A percentile compares a stretch with the other conserved stretches of the same genome.
These are phyloP conservation scores for Apotomis capreana DNA, from an alignment of 2,888 invertebrate species.

Conservation along the genomic window DNA sequence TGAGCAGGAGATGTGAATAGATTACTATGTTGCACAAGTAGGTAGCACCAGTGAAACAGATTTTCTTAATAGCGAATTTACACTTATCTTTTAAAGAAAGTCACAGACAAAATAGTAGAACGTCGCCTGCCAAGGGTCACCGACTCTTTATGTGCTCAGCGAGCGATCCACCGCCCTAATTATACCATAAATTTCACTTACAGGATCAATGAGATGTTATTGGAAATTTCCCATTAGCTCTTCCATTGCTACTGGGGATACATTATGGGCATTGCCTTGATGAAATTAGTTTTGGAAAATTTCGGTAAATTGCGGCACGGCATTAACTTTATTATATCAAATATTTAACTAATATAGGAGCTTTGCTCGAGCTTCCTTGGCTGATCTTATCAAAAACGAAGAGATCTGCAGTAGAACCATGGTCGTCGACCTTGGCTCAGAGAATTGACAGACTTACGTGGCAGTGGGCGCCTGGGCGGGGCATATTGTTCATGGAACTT, in stretches of 20 bases:
- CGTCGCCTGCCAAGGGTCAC: constrained; percentile 57
- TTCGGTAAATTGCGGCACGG: not conserved
- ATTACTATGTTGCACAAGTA: too few species aligned
- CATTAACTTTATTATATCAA: not conserved
- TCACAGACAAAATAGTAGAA: constrained; percentile 36
- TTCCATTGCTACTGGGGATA: constrained; percentile 54
- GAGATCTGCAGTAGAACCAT: too few species aligned
- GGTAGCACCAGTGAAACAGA: not conserved
- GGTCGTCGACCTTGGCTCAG: too few species aligned
- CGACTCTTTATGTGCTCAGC: constrained; percentile 66
- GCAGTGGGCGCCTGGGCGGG: too few species aligned
- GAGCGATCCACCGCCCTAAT: constrained; percentile 72
- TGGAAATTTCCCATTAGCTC: constrained; percentile 73
- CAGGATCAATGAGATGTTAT: constrained; percentile 79
- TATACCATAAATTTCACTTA: constrained; percentile 82
- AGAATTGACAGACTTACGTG: too few species aligned
- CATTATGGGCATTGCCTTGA: constrained; percentile 49
- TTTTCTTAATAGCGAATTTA: not conserved
- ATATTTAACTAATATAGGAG: too few species aligned
- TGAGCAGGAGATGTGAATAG: too few species aligned
- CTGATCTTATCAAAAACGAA: too few species aligned
- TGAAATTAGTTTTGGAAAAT: constrained; percentile 28
- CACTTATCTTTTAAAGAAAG: not conserved
- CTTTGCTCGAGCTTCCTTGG: too few species aligned
- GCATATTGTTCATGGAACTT: too few species aligned